Base-by-base conservation (phyloP, 2,113 vertebrate species). In the Lampris incognitus region DNA sequence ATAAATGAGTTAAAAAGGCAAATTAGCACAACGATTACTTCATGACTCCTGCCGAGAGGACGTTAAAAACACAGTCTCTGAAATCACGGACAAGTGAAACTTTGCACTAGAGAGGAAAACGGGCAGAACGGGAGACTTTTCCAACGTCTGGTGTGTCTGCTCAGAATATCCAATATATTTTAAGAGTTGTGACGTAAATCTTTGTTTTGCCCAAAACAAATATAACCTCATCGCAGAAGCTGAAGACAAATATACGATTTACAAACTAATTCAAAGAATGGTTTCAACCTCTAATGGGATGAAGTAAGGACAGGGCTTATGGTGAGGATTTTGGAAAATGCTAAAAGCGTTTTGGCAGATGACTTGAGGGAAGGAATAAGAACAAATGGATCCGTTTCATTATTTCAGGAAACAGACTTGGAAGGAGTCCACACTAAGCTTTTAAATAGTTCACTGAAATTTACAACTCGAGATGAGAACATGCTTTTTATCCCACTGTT, bases 231-330 rank as follows among this genome's bases (percentile, higher is more conserved):
- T 5, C 24, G 61, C 42, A 72, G 7, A 60, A 73, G 60, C 24
- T 49, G 39, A 9, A 24, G 5, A 24, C 3, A 50, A 68, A 24
- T 59, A 41, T 65, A 58, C 8, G 44, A 61, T 75, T 49, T 39
- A 72, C 61, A 70, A 24, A 24, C 24, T 24, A 24, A 54, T 5
- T 24, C 4, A 72, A 66, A 7, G 66, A 71, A 39, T 1, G 55
- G 42, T 9, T 41, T 70, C 64, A 69, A 39, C 7, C 7, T 46
- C 7, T 46, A 46, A 46, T 4, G 7, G 44, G 44, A 46, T 46
- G 24, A 66, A 4, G 64, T 51, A 50, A 59, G 8, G 74, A 74
- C 76, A 78, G 61, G 73, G 69, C 65, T 46, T 46, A 24, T 24
- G 44, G 44, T 2, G 63, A 56, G 57, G 50, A 75, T 64, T 46